phyloP scores from a whole-genome alignment of 2,888 invertebrate genomes.

The Hyalella azteca region DNA sequence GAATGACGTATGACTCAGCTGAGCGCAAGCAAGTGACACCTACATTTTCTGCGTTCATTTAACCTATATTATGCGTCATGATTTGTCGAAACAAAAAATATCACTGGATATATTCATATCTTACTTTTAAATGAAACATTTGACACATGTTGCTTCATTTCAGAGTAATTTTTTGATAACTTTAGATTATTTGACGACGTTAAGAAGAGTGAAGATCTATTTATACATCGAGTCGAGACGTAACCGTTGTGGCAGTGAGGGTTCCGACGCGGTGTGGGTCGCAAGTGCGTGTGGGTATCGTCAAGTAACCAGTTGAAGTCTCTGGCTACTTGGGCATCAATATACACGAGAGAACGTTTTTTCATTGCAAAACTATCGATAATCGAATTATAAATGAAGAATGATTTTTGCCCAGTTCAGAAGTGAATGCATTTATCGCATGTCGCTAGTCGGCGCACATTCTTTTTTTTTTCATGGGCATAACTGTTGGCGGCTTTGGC shows the following conservation, averaged over 20 bases:
- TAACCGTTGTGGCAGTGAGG: slow-evolving; percentile 32
- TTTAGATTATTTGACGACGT: too few relatives aligned
- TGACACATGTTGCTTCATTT: too few relatives aligned
- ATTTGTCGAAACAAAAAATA: too few relatives aligned
- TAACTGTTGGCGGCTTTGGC: slow-evolving; percentile 14
- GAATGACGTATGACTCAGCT: slow-evolving; percentile 33
- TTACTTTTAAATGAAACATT: too few relatives aligned
- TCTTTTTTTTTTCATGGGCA: slow-evolving; percentile 27
- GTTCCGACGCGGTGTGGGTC: slow-evolving; percentile 16
- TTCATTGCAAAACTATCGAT: too few relatives aligned
- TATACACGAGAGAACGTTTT: background rate
- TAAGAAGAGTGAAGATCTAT: slow-evolving; percentile 11
- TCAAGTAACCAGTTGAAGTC: background rate
- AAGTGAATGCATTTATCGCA: background rate
- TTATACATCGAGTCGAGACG: slow-evolving; percentile 25
- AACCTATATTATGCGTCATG: background rate
- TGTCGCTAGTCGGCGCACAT: background rate
- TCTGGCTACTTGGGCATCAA: background rate
- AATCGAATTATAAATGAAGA: too few relatives aligned
- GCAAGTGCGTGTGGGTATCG: slow-evolving; percentile 8
- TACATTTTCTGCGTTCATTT: background rate
- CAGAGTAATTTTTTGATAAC: too few relatives aligned
- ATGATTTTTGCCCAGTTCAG: background rate
- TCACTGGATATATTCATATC: too few relatives aligned
- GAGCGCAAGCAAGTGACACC: background rate